phyloP scores from a whole-genome alignment of 2,888 invertebrate genomes.

The Spilosoma lubricipeda region DNA sequence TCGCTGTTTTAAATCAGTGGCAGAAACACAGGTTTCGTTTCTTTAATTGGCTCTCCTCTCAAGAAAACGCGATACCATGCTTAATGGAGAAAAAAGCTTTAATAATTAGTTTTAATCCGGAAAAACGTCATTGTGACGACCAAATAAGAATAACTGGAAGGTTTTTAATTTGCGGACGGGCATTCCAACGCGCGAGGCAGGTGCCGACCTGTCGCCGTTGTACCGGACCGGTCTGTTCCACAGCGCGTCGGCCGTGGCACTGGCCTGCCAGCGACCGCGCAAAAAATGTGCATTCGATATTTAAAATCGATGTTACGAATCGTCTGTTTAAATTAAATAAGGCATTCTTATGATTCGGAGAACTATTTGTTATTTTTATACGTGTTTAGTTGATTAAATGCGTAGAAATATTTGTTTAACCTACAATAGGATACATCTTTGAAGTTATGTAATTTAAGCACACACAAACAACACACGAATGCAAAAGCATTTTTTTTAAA shows the following conservation, averaged over 20 bases:
- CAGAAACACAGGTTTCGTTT: conserved; percentile 35
- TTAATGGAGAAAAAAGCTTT: conserved; percentile 45
- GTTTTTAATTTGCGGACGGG: conserved; percentile 70
- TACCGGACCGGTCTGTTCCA: conserved; percentile 72
- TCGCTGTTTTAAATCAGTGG: conserved; percentile 25
- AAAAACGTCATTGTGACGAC: conserved; percentile 58
- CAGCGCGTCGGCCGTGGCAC: conserved; percentile 46
- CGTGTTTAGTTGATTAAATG: not conserved
- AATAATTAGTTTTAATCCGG: conserved; percentile 58
- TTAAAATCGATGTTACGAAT: conserved; percentile 54
- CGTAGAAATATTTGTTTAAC: not conserved
- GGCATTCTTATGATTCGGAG: conserved; percentile 19
- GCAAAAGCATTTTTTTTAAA: not conserved
- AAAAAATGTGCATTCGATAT: conserved; percentile 62
- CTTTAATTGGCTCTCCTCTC: conserved; percentile 41
- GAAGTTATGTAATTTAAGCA: conserved; percentile 7
- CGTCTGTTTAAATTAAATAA: conserved; percentile 40
- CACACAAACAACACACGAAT: not conserved
- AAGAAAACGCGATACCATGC: conserved; percentile 45
- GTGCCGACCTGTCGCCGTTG: conserved; percentile 77
- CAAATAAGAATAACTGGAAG: conserved; percentile 53
- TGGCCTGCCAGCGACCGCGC: conserved; percentile 52
- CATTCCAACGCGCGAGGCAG: conserved; percentile 74
- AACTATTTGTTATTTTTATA: conserved; percentile 4
- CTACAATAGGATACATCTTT: not conserved